Evolutionary conservation across 1,140 invertebrate genomes (phyloP).

Genomic region (Pseudomyrmex dendroicus): DNA sequence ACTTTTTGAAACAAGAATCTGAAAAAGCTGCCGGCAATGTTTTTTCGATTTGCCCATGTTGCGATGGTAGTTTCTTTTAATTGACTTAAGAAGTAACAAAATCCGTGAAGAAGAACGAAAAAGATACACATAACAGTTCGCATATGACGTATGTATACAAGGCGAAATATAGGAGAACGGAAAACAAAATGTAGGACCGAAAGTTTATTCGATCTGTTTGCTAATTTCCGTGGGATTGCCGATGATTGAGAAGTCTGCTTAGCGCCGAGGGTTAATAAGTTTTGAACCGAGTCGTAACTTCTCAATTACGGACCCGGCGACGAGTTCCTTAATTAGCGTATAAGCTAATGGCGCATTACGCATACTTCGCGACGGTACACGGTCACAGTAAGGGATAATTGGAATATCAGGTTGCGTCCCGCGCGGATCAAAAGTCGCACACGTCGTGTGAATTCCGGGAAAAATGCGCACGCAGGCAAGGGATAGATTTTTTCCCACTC

Average conservation of each 20-base stretch:
- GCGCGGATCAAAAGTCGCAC: slow-evolving; percentile 1
- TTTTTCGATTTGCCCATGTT: too few relatives aligned
- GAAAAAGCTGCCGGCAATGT: too few relatives aligned
- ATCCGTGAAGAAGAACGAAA: too few relatives aligned
- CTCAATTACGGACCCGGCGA: slow-evolving; percentile 50
- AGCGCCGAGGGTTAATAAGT: slow-evolving; percentile 21
- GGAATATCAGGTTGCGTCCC: slow-evolving; percentile 41
- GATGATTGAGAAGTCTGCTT: neutral
- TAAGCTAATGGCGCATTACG: slow-evolving; percentile 18
- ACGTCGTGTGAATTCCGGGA: neutral
- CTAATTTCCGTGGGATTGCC: slow-evolving; percentile 57
- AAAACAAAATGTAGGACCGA: neutral
- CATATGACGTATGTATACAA: neutral
- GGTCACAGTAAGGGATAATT: slow-evolving; percentile 36
- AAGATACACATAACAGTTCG: too few relatives aligned
- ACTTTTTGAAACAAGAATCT: too few relatives aligned
- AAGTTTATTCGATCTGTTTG: neutral
- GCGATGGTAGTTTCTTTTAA: too few relatives aligned
- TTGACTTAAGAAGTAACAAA: too few relatives aligned
- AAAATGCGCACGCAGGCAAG: neutral
- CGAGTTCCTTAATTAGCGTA: slow-evolving; percentile 53
- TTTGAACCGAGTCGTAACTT: slow-evolving; percentile 15
- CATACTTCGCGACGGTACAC: slow-evolving; percentile 24
- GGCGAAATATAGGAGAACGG: neutral
- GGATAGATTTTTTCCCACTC: neutral